Conservation (phyloP, 2,888 invertebrate species). For the Epinotia nisella region DNA sequence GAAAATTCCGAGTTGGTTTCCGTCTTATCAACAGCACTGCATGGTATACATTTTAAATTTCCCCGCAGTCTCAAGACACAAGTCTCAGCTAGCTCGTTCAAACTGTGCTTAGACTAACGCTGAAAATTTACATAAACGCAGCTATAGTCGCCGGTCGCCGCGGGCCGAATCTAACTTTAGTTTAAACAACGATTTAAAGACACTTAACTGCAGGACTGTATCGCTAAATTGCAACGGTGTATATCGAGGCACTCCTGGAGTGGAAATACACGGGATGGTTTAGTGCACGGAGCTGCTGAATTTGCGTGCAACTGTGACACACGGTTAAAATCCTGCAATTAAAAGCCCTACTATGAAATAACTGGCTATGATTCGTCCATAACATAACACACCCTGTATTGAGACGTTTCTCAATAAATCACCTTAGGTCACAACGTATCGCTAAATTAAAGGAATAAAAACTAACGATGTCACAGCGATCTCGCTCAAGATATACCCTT, state of each 20-base stretch:
- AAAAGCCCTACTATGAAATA: no score
- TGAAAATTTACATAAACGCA: slow-evolving; percentile 47
- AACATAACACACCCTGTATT: no score
- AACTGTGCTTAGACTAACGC: slow-evolving; percentile 38
- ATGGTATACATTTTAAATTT: slow-evolving; percentile 25
- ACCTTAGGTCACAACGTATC: no score
- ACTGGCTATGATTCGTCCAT: no score
- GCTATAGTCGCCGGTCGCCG: slow-evolving; percentile 47
- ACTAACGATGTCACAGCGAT: no score
- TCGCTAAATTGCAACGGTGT: slow-evolving; percentile 57
- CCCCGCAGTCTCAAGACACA: slow-evolving; percentile 28
- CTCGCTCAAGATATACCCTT: no score
- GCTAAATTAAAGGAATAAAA: no score
- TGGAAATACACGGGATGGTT: slow-evolving; percentile 49
- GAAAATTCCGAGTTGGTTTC: slow-evolving; percentile 3
- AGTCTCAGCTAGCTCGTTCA: slow-evolving; percentile 25
- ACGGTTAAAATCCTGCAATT: neutral
- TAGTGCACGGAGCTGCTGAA: slow-evolving; percentile 35
- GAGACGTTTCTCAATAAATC: no score
- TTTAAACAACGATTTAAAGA: slow-evolving; percentile 57
- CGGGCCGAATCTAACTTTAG: slow-evolving; percentile 51
- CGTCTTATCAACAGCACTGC: slow-evolving; percentile 8
- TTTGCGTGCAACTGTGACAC: neutral
- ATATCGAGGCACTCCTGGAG: slow-evolving; percentile 44
- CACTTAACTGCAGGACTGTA: slow-evolving; percentile 53